These are phyloP conservation scores for Limnothrissa miodon DNA, from an alignment of 2,113 vertebrate species.

Conservation along the genomic window DNA sequence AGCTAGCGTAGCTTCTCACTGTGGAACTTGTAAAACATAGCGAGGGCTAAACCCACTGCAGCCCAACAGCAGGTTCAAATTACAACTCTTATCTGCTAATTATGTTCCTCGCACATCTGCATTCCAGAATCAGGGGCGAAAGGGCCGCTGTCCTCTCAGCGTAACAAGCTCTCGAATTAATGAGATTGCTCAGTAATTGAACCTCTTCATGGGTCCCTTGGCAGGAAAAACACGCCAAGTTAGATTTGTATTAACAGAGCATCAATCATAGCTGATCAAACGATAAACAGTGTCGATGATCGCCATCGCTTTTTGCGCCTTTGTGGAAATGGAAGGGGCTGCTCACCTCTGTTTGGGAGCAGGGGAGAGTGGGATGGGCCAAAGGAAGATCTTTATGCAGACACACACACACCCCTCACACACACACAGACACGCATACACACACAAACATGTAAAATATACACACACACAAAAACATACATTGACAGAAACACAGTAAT, in stretches of 20 bases:
- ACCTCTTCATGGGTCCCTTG: slow-evolving; percentile 90
- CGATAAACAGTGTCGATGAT: slow-evolving; percentile 83
- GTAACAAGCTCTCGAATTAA: slow-evolving; percentile 93
- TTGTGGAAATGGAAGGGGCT: slow-evolving; percentile 67
- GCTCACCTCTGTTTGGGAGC: slow-evolving; percentile 75
- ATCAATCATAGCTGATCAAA: slow-evolving; percentile 94
- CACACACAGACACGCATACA: neutral
- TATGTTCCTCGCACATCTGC: slow-evolving; percentile 87
- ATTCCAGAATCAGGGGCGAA: slow-evolving; percentile 77
- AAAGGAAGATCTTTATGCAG: neutral
- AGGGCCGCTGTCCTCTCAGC: slow-evolving; percentile 74
- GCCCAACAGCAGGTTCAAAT: slow-evolving; percentile 74
- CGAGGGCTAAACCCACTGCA: slow-evolving; percentile 61
- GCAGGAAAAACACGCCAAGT: slow-evolving; percentile 91
- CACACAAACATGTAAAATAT: neutral
- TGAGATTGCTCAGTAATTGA: slow-evolving; percentile 94
- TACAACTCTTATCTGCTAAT: slow-evolving; percentile 79
- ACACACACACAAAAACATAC: neutral
- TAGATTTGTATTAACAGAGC: slow-evolving; percentile 89
- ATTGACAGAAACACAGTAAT: no score
- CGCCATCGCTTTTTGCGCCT: slow-evolving; percentile 59
- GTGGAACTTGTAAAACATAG: slow-evolving; percentile 66
- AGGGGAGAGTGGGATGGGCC: slow-evolving; percentile 70
- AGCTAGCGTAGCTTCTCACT: slow-evolving; percentile 58
- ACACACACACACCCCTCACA: slow-evolving; percentile 8